Conservation (phyloP, 2,888 invertebrate species). For the Augiades crinisus region DNA sequence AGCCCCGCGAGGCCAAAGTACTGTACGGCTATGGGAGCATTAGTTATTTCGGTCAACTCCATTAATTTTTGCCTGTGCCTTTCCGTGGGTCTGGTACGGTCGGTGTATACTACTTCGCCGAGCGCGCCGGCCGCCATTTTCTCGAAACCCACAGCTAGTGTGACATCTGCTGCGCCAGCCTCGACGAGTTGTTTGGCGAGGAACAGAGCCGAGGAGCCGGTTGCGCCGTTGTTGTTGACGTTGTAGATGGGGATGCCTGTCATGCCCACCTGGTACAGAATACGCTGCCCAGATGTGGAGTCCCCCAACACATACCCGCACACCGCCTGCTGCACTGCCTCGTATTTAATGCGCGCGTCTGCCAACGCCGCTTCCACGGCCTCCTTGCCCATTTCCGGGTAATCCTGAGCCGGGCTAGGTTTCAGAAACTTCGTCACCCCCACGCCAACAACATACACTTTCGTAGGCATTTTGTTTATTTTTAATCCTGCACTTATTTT, state of each 20-base stretch:
- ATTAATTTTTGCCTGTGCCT: slow-evolving; percentile 93
- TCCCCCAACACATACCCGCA: slow-evolving; percentile 98
- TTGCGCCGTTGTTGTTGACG: slow-evolving; percentile 99
- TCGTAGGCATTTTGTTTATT: slow-evolving; percentile 72
- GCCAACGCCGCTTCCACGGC: slow-evolving; percentile 92
- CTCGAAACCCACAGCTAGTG: slow-evolving; percentile 97
- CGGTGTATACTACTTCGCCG: slow-evolving; percentile 85
- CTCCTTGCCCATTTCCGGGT: slow-evolving; percentile 97
- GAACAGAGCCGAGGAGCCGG: slow-evolving; percentile 95
- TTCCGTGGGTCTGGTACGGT: slow-evolving; percentile 94
- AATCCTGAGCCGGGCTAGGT: slow-evolving; percentile 94
- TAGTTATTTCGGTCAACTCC: slow-evolving; percentile 83
- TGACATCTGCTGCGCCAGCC: slow-evolving; percentile 92
- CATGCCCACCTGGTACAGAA: slow-evolving; percentile 96
- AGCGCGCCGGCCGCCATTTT: slow-evolving; percentile 98
- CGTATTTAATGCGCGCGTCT: slow-evolving; percentile 90
- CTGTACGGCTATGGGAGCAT: slow-evolving; percentile 94
- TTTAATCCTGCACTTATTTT: no score
- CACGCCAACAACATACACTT: slow-evolving; percentile 96
- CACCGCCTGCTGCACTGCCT: slow-evolving; percentile 92
- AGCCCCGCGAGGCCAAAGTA: slow-evolving; percentile 97
- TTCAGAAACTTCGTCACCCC: slow-evolving; percentile 99
- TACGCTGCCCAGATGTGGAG: slow-evolving; percentile 97
- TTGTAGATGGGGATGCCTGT: slow-evolving; percentile 98
- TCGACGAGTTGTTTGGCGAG: slow-evolving; percentile 96